phyloP scores from a whole-genome alignment of 2,113 vertebrate genomes.

The Antigone vipio region DNA sequence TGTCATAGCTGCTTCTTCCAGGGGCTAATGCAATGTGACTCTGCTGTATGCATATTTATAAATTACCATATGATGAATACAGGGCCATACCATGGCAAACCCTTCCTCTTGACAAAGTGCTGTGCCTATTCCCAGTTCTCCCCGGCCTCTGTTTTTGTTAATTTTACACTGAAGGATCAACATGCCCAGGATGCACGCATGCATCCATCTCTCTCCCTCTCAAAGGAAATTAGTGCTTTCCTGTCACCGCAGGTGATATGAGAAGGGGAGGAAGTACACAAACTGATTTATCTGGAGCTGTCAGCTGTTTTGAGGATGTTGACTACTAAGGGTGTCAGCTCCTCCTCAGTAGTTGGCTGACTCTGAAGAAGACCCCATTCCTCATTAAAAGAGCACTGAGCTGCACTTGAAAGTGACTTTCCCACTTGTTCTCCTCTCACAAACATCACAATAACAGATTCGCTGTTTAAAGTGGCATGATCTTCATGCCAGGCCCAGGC shows the following conservation, averaged over 20 bases:
- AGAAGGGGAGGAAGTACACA: conserved; percentile 77
- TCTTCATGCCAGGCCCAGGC: conserved; percentile 75
- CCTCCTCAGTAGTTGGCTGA: conserved; percentile 84
- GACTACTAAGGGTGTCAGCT: conserved; percentile 73
- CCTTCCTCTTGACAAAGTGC: conserved; percentile 52
- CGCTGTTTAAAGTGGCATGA: conserved; percentile 80
- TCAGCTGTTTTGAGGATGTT: conserved; percentile 82
- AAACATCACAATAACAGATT: conserved; percentile 75
- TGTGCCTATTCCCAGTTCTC: conserved; percentile 18
- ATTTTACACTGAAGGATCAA: conserved; percentile 68
- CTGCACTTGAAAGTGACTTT: conserved; percentile 86
- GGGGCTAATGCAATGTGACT: background rate
- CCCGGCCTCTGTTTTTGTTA: conserved; percentile 63
- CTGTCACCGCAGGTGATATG: conserved; percentile 81
- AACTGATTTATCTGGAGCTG: conserved; percentile 89
- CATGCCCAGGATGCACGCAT: conserved; percentile 20
- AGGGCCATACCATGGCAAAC: background rate
- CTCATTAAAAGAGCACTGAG: conserved; percentile 82
- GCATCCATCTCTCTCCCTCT: conserved; percentile 69
- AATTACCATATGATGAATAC: conserved; percentile 38
- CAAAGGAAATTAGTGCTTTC: conserved; percentile 83
- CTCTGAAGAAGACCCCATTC: conserved; percentile 81
- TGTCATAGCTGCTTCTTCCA: background rate
- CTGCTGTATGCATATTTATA: background rate
- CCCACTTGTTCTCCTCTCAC: conserved; percentile 77